Evolutionary conservation across 2,888 invertebrate genomes (phyloP).

Genomic region (Apodemia zela): DNA sequence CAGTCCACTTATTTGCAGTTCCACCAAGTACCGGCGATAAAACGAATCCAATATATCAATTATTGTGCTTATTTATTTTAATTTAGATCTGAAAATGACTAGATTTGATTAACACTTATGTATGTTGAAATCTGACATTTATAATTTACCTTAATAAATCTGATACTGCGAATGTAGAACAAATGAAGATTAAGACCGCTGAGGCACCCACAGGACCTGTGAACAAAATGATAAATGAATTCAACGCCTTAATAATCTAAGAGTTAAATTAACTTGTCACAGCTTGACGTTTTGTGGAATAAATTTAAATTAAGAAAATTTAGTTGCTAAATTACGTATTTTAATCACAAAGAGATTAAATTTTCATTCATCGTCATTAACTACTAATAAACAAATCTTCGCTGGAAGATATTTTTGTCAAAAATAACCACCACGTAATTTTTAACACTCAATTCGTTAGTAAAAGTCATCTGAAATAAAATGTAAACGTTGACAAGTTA

Average conservation of each 20-base stretch:
- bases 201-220: constrained; percentile 56
- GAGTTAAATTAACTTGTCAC: constrained; percentile 15
- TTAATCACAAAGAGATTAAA: not conserved
- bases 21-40: no score
- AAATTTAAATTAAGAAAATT: constrained; percentile 2
- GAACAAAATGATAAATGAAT: constrained; percentile 34
- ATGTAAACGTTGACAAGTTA: no score
- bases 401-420: not conserved
- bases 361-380: constrained; percentile 13
- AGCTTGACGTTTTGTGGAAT: constrained; percentile 12
- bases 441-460: no score
- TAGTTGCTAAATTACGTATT: not conserved
- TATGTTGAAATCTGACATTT: no score
- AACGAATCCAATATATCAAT: no score
- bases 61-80: no score
- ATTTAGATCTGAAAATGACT: no score
- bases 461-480: no score
- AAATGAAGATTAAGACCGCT: constrained; percentile 44
- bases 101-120: no score
- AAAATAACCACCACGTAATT: no score
- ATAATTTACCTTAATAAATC: constrained; percentile 46
- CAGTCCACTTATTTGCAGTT: no score
- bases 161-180: constrained; percentile 41
- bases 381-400: not conserved
- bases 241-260: not conserved